These are phyloP conservation scores for Noctua janthina DNA, from an alignment of 2,888 invertebrate species.

Conservation along the genomic window DNA sequence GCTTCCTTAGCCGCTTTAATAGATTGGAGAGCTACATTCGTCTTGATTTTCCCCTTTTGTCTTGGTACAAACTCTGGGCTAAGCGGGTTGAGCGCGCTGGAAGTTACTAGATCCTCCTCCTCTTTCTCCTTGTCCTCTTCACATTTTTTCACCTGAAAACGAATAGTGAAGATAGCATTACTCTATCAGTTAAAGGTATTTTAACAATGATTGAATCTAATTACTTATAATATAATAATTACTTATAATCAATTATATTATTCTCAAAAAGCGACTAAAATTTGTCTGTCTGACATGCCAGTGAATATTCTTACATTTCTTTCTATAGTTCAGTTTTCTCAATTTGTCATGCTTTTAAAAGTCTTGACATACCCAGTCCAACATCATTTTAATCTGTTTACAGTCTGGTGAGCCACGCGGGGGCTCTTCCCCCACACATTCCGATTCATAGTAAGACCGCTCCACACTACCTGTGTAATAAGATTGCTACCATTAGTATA, in stretches of 20 bases:
- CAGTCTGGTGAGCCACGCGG: slow-evolving; percentile 72
- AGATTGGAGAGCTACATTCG: slow-evolving; percentile 77
- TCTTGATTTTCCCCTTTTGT: slow-evolving; percentile 57
- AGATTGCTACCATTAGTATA: not conserved
- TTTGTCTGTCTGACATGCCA: not conserved
- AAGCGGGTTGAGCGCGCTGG: slow-evolving; percentile 1
- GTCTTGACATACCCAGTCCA: slow-evolving; percentile 74
- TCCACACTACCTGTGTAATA: slow-evolving; percentile 77
- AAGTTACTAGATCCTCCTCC: too few relatives aligned
- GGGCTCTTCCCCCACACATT: slow-evolving; percentile 66
- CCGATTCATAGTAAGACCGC: slow-evolving; percentile 67
- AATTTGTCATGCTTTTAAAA: slow-evolving; percentile 6
- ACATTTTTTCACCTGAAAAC: slow-evolving; percentile 71
- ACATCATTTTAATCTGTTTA: slow-evolving; percentile 76
- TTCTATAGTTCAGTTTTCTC: not conserved
- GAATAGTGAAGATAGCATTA: not conserved
- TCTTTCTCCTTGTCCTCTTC: slow-evolving; percentile 47
- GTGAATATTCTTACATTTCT: not conserved
- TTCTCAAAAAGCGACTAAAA: not conserved
- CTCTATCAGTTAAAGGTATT: not conserved
- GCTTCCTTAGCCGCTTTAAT: slow-evolving; percentile 65
- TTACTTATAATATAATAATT: not conserved
- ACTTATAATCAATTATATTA: not conserved
- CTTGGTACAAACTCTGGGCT: slow-evolving; percentile 20
- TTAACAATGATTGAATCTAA: not conserved